These are phyloP conservation scores for Arge pagana DNA, from an alignment of 2,888 invertebrate genomes.

Conservation along the genomic window DNA sequence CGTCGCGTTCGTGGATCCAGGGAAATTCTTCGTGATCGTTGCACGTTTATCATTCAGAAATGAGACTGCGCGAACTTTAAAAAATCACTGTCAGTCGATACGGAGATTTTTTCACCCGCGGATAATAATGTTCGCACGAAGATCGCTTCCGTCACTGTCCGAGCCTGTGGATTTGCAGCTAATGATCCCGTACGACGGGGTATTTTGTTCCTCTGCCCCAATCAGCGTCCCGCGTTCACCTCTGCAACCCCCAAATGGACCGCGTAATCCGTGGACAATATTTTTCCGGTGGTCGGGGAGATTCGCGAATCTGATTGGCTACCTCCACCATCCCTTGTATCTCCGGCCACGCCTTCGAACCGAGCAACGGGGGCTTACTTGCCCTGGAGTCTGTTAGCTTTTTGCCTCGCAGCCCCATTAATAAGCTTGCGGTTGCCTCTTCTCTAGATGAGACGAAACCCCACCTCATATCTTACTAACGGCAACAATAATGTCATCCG, in stretches of 20 bases:
- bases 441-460: slow-evolving; percentile 16
- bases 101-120: background rate
- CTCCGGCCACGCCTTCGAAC: slow-evolving; percentile 35
- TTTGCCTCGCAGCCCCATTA: slow-evolving; percentile 41
- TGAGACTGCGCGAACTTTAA: no score
- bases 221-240: slow-evolving; percentile 44
- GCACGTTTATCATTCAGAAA: no score
- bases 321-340: slow-evolving; percentile 40
- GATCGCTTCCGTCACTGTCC: slow-evolving; percentile 37
- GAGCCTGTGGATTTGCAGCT: slow-evolving; percentile 45
- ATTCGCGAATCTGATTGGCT: slow-evolving; percentile 34
- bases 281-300: slow-evolving; percentile 46
- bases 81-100: no score
- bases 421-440: slow-evolving; percentile 31
- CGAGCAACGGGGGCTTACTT: slow-evolving; percentile 45
- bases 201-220: slow-evolving; percentile 45
- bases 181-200: slow-evolving; percentile 53
- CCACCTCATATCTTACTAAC: slow-evolving; percentile 6
- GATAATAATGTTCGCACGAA: slow-evolving; percentile 22
- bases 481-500: slow-evolving; percentile 41
- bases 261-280: slow-evolving; percentile 56
- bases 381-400: slow-evolving; percentile 53
- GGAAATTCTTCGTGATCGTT: no score
- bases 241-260: slow-evolving; percentile 56
- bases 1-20: no score